phyloP scores from a whole-genome alignment of 2,113 vertebrate genomes.

The Ellobius talpinus region DNA sequence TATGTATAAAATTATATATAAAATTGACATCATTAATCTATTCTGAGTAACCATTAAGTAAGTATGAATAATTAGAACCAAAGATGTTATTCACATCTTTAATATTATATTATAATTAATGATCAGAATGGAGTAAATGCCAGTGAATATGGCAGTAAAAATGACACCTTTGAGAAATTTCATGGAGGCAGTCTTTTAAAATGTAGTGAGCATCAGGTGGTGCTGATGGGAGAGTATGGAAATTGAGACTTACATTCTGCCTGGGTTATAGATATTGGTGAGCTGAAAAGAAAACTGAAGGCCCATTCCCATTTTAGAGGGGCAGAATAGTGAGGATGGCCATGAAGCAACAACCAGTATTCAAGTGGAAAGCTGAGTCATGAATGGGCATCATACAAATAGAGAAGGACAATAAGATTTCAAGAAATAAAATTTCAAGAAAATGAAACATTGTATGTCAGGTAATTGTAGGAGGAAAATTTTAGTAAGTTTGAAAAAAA shows the following conservation, averaged over 20 bases:
- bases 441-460: neutral
- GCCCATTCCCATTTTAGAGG: neutral
- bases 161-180: neutral
- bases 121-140: neutral
- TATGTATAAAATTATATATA: neutral
- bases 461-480: neutral
- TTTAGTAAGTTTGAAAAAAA: neutral
- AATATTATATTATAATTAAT: constrained; percentile 27
- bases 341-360: neutral
- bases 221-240: neutral
- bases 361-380: neutral
- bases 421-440: neutral
- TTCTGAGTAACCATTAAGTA: constrained; percentile 2
- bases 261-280: neutral
- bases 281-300: neutral
- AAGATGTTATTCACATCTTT: neutral
- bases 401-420: neutral
- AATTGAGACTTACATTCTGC: neutral
- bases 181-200: neutral
- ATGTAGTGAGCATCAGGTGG: neutral
- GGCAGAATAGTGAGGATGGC: neutral
- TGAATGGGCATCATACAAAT: neutral
- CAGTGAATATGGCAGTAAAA: neutral
- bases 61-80: constrained; percentile 35
- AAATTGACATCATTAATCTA: neutral